Percentiles rank a stretch among this genome's conserved stretches.
Conservation (phyloP, 1,140 invertebrate genomes). For the Lepidurus apus region DNA sequence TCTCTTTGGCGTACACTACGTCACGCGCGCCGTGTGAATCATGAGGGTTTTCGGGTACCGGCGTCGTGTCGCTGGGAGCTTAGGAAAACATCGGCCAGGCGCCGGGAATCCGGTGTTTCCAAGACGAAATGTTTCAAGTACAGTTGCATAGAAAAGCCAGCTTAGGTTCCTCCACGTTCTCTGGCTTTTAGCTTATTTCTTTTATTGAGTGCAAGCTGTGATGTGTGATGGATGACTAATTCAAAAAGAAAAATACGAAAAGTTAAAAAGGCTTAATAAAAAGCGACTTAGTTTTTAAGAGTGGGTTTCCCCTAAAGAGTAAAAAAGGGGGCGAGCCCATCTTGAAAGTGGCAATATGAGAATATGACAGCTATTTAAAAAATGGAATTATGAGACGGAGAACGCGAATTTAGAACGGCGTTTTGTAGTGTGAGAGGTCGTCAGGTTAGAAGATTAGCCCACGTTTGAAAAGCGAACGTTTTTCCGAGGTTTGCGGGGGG, state of each 20-base stretch:
- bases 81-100: constrained; percentile 7
- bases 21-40: not conserved
- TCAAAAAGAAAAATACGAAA: not conserved
- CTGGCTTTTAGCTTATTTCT: no score
- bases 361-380: no score
- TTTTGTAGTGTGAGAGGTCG: constrained; percentile 2
- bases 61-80: not conserved
- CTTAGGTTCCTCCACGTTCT: not conserved
- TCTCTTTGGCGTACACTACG: not conserved
- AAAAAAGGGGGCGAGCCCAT: no score
- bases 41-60: not conserved
- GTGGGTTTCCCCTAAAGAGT: not conserved
- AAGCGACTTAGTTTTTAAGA: not conserved
- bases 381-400: not conserved
- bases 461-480: not conserved
- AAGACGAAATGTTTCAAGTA: constrained; percentile 4
- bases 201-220: not conserved
- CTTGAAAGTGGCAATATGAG: no score
- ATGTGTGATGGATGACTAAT: not conserved
- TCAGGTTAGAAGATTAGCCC: not conserved
- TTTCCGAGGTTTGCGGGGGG: not conserved
- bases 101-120: not conserved
- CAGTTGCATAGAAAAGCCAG: not conserved
- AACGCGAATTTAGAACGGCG: not conserved
- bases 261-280: not conserved